Evolutionary conservation across 1,140 invertebrate genomes (phyloP).

Genomic region (Cydia pomonella): DNA sequence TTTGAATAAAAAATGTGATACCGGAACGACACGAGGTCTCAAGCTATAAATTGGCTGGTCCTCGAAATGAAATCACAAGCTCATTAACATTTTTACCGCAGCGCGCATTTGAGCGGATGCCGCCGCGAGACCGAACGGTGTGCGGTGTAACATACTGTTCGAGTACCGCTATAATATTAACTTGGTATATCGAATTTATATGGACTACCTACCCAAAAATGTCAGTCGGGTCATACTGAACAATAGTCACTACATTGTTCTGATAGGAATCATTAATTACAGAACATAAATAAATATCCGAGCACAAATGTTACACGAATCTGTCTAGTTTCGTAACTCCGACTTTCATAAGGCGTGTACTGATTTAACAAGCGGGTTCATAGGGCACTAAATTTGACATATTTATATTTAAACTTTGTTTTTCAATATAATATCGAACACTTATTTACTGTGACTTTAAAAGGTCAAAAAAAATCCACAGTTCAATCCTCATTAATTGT

Average conservation of each 20-base stretch:
- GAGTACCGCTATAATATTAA: constrained; percentile 38
- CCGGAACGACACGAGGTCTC: constrained; percentile 39
- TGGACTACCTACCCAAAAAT: constrained; percentile 3
- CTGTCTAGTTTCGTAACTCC: background rate
- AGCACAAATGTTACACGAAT: background rate
- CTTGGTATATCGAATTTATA: constrained; percentile 27
- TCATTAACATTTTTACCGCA: constrained; percentile 42
- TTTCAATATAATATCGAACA: too few species aligned
- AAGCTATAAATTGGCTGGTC: constrained; percentile 41
- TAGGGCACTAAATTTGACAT: too few species aligned
- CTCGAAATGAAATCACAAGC: constrained; percentile 35
- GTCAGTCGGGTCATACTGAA: constrained; percentile 2
- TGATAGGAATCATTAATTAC: constrained; percentile 3
- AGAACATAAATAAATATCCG: background rate
- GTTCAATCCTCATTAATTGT: too few species aligned
- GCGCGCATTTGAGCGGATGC: constrained; percentile 39
- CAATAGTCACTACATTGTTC: background rate
- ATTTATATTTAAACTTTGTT: too few species aligned
- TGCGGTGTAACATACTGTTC: constrained; percentile 35
- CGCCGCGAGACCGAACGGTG: constrained; percentile 36
- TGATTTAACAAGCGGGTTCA: too few species aligned
- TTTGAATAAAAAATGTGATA: constrained; percentile 28
- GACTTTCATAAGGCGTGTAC: background rate
- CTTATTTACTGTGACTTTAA: too few species aligned
- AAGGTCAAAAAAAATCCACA: too few species aligned